Conservation (phyloP, 2,797 vertebrate species). For the Sebastes matsubarae region DNA sequence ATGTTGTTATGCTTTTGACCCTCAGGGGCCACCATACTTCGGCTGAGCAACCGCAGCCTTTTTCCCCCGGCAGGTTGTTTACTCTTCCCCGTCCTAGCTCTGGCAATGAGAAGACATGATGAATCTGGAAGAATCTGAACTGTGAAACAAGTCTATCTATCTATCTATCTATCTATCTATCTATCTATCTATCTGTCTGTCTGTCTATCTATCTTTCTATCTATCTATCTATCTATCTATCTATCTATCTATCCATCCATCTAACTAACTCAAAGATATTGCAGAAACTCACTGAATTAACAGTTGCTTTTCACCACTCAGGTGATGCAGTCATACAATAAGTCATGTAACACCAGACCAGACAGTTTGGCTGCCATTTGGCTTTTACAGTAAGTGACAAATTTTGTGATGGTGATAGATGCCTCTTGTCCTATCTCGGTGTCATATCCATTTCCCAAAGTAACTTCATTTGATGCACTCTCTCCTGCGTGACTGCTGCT, state of each 20-base stretch:
- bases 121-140: conserved; percentile 24
- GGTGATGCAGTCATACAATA: background rate
- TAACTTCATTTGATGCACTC: conserved; percentile 80
- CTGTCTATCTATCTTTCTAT: background rate
- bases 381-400: conserved; percentile 60
- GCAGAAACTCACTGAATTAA: background rate
- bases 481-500: conserved; percentile 52
- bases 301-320: background rate
- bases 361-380: conserved; percentile 43
- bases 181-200: background rate
- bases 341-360: conserved; percentile 42
- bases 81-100: background rate
- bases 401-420: conserved; percentile 35
- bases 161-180: background rate
- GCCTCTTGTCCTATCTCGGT: conserved; percentile 42
- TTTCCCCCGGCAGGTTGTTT: conserved; percentile 38
- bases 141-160: background rate
- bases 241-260: background rate
- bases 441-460: conserved; percentile 72
- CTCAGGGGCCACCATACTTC: conserved; percentile 45
- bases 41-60: conserved; percentile 42
- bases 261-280: background rate
- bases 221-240: background rate
- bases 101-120: conserved; percentile 17
- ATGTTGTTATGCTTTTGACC: conserved; percentile 53